Conservation (phyloP, 2,888 invertebrate genomes). For the Habroteleia sp. region DNA sequence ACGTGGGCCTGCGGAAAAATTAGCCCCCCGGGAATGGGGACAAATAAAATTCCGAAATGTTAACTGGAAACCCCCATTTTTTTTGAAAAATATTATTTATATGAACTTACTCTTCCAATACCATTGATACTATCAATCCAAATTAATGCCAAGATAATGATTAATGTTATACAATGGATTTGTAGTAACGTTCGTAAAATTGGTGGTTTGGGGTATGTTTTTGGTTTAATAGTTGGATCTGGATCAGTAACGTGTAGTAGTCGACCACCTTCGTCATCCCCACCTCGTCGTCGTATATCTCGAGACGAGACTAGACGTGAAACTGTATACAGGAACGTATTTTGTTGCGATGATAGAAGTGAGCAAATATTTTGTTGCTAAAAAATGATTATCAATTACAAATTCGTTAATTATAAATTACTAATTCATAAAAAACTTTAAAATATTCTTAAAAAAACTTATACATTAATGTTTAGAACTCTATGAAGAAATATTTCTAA, state of each 20-base stretch:
- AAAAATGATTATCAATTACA: slow-evolving; percentile 35
- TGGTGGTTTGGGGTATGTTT: slow-evolving; percentile 75
- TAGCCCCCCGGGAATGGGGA: too few species aligned
- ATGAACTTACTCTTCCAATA: slow-evolving; percentile 81
- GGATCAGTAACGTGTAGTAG: slow-evolving; percentile 77
- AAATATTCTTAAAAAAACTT: too few species aligned
- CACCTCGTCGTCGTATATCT: slow-evolving; percentile 75
- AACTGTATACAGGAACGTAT: slow-evolving; percentile 81
- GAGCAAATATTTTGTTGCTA: slow-evolving; percentile 75
- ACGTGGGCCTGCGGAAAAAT: too few species aligned
- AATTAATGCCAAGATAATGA: slow-evolving; percentile 80
- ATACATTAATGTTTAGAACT: too few species aligned
- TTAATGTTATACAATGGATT: slow-evolving; percentile 81
- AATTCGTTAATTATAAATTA: too few species aligned
- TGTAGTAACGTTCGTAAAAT: slow-evolving; percentile 77
- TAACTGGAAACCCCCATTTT: too few species aligned
- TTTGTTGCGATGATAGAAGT: slow-evolving; percentile 74
- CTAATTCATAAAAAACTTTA: too few species aligned
- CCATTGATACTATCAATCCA: slow-evolving; percentile 83
- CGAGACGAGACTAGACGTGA: slow-evolving; percentile 82
- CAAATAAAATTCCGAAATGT: too few species aligned
- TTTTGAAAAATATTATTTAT: not conserved
- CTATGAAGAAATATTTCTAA: too few species aligned
- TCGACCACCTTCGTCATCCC: slow-evolving; percentile 75
- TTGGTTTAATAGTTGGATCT: slow-evolving; percentile 75